These are phyloP conservation scores for Rhamphomyia laevipes DNA, from an alignment of 2,888 invertebrate species.

Conservation along the genomic window DNA sequence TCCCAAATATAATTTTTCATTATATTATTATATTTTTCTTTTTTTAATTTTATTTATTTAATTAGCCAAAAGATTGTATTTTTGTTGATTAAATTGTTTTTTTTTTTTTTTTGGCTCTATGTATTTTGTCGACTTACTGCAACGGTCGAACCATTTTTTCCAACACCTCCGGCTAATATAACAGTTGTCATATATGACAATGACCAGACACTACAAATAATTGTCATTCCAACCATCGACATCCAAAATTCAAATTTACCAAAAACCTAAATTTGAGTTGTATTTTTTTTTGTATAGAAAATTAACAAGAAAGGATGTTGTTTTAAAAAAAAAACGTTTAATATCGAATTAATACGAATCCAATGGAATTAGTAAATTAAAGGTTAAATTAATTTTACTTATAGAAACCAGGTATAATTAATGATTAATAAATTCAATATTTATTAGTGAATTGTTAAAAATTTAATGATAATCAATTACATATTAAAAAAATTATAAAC, in stretches of 20 bases:
- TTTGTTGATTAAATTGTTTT: neutral
- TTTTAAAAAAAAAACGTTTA: too few relatives aligned
- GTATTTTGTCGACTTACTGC: slow-evolving; percentile 68
- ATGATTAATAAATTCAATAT: too few relatives aligned
- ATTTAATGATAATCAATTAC: too few relatives aligned
- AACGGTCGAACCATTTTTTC: slow-evolving; percentile 98
- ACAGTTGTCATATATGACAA: slow-evolving; percentile 61
- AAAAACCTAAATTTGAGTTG: slow-evolving; percentile 41
- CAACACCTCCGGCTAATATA: slow-evolving; percentile 87
- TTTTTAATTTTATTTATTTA: neutral
- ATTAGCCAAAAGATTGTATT: slow-evolving; percentile 27
- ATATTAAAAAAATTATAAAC: too few relatives aligned
- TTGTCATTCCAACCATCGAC: slow-evolving; percentile 61
- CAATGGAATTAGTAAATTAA: too few relatives aligned
- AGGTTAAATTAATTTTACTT: too few relatives aligned
- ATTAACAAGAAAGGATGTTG: neutral
- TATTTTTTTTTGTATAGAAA: neutral
- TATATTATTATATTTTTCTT: too few relatives aligned
- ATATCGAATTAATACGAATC: too few relatives aligned
- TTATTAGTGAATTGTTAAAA: too few relatives aligned
- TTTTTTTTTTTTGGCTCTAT: neutral
- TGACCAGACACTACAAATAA: slow-evolving; percentile 58
- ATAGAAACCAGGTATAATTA: too few relatives aligned
- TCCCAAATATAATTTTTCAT: too few relatives aligned
- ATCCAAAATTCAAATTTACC: slow-evolving; percentile 58